Evolutionary conservation across 2,797 vertebrate genomes (phyloP), one percentile per base, ranked within the genome.

Genomic region (Apogon hyalosoma): DNA sequence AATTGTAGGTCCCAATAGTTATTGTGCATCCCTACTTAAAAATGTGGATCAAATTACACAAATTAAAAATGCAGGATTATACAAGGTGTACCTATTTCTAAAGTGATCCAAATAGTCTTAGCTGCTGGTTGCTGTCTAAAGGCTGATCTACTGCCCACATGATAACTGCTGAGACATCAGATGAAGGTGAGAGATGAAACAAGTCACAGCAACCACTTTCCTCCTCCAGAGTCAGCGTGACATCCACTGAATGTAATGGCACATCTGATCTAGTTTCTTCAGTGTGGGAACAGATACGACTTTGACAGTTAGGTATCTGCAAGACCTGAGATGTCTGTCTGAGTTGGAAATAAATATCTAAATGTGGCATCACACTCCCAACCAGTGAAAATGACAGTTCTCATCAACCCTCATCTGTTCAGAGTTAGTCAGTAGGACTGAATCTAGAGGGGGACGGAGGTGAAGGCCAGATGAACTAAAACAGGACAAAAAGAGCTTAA

Each of bases 141-240:
- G 7, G 12, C 11, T 16, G 10, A 21, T 13, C 11, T 53, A 16
- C 50, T 1, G 16, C 33, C 24, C 48, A 63, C 7, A 8, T 40
- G 28, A 62, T n/a, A 62, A 9, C 16, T 52, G 21, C 50, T 55
- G 49, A 67, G 61, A 77, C 73, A 47, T 70, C 64, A 59, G 43
- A 24, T 14, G 11, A 4, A 15, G 19, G 45, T 4, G 0, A 47
- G 39, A 69, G 50, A 80, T 57, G 50, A 58, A 73, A 28, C 12
- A 9, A 56, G 36, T 61, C 80, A 76, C 7, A 31, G 36, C 61
- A 74, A 77, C 74, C 76, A 71, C 36, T 40, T 54, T 38, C 18
- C 16, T 52, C 21, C 7, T 6, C 11, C 13, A 1, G 28, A 73
- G 82, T 87, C 84, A 86, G 21, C 9, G 0, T 78, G 84, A 86